Percentiles rank a stretch among this genome's conserved stretches.
Conservation (phyloP, 2,113 vertebrate genomes). For the Cyanistes caeruleus region DNA sequence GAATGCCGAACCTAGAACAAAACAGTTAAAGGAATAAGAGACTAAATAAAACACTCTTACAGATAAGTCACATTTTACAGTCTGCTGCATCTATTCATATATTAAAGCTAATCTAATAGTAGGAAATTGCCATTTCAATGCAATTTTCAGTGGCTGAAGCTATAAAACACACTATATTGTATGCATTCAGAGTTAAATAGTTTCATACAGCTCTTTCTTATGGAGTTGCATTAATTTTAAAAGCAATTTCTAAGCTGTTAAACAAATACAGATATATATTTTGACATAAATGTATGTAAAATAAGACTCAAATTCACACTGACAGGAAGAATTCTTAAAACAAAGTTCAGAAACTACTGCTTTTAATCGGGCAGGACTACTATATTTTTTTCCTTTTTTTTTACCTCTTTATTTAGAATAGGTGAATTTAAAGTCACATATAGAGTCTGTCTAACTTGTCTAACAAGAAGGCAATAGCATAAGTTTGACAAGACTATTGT, state of each 20-base stretch:
- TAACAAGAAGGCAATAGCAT: background rate
- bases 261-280: background rate
- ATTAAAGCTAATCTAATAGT: background rate
- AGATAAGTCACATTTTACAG: background rate
- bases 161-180: background rate
- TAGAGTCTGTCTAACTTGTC: background rate
- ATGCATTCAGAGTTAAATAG: background rate
- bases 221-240: background rate
- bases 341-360: background rate
- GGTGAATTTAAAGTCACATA: background rate
- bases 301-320: background rate
- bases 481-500: background rate
- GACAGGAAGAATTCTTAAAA: background rate
- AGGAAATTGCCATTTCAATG: background rate
- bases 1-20: conserved; percentile 76
- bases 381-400: background rate
- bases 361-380: background rate
- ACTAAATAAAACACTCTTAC: background rate
- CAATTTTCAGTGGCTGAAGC: background rate
- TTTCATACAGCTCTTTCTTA: background rate
- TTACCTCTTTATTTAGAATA: background rate
- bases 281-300: background rate
- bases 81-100: background rate
- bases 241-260: background rate
- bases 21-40: background rate